phyloP scores from a whole-genome alignment of 1,140 invertebrate species.

The Aphis craccivora region DNA sequence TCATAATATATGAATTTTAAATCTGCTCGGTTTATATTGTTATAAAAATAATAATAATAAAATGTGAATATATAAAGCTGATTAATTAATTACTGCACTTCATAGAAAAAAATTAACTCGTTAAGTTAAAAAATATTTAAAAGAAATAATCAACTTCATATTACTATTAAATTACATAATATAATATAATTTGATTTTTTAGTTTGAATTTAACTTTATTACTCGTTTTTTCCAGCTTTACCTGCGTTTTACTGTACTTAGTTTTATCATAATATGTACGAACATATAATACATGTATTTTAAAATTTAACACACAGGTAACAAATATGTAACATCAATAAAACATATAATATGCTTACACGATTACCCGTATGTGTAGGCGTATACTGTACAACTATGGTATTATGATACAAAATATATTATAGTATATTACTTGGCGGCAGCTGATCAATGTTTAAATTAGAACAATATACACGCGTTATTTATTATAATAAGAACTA shows the following conservation, averaged over 20 bases:
- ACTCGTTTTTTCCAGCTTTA: neutral
- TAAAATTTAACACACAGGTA: neutral
- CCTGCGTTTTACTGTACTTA: neutral
- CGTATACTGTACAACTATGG: neutral
- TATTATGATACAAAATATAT: no score
- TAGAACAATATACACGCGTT: neutral
- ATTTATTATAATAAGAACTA: neutral
- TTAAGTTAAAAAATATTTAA: no score
- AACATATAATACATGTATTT: neutral
- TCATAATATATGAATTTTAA: neutral
- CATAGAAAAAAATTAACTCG: neutral
- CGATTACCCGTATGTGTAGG: neutral
- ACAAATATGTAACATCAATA: neutral
- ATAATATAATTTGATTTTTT: neutral
- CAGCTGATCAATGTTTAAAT: conserved; percentile 3
- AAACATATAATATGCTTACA: neutral
- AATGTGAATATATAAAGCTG: neutral
- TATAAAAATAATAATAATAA: neutral
- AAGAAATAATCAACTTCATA: no score
- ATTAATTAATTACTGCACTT: neutral
- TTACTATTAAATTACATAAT: no score
- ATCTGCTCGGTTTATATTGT: neutral
- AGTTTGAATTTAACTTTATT: neutral
- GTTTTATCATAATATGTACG: neutral
- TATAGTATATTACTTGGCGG: neutral